Conservation (phyloP, 2,113 vertebrate species). For the Natator depressus region DNA sequence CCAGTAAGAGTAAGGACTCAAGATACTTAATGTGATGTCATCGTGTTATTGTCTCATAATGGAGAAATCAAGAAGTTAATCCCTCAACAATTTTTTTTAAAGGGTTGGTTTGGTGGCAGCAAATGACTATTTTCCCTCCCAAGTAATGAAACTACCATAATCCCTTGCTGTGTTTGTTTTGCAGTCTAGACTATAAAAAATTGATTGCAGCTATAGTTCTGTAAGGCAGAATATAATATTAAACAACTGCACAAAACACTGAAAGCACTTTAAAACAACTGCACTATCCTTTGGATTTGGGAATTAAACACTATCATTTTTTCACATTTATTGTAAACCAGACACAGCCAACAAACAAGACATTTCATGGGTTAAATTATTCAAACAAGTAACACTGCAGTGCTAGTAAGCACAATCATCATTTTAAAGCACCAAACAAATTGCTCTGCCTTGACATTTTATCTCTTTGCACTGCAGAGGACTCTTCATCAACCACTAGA, state of each 20-base stretch:
- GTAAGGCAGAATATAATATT: not conserved
- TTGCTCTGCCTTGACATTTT: not conserved
- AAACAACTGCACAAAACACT: not conserved
- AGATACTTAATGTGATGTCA: accelerated
- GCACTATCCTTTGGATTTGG: not conserved
- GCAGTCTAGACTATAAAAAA: not conserved
- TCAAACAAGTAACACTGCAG: not conserved
- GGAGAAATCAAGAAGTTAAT: accelerated
- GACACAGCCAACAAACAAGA: not conserved
- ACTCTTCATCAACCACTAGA: not conserved
- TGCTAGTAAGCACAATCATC: no score
- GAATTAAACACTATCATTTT: not conserved
- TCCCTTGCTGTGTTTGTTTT: not conserved
- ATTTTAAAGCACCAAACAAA: not conserved
- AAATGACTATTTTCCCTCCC: not conserved
- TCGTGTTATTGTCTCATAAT: accelerated
- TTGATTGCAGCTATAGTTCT: not conserved
- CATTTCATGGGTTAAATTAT: not conserved
- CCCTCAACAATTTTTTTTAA: accelerated
- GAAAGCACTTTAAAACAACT: not conserved
- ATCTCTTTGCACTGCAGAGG: not conserved
- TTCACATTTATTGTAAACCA: not conserved
- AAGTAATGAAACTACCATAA: accelerated
- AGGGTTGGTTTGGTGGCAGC: accelerated
- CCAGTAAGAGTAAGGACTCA: accelerated